Evolutionary conservation across 2,797 vertebrate genomes (phyloP).

Genomic region (Columba guinea): DNA sequence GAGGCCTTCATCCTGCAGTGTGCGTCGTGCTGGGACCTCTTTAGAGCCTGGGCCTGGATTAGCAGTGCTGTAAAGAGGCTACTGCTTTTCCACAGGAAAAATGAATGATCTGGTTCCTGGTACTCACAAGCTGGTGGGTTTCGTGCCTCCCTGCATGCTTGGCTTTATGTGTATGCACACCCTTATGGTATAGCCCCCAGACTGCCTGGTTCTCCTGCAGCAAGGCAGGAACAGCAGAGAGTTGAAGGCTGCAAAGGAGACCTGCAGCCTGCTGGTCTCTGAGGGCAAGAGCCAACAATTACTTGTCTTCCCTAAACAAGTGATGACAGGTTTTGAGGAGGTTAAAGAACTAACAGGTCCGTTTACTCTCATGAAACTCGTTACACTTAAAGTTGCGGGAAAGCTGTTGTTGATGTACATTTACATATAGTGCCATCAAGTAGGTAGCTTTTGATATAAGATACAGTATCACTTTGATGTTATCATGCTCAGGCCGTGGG

Average conservation of each 20-base stretch:
- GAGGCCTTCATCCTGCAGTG: neutral
- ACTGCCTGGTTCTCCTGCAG: neutral
- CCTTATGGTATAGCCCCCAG: neutral
- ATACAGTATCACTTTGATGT: neutral
- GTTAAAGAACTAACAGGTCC: neutral
- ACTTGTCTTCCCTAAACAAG: neutral
- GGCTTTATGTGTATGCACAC: neutral
- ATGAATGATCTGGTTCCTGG: neutral
- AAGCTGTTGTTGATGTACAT: neutral
- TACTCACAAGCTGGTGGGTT: neutral
- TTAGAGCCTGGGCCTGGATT: neutral
- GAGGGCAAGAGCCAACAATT: neutral
- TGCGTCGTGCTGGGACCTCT: fast-evolving
- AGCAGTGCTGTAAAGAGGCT: neutral
- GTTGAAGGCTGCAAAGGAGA: neutral
- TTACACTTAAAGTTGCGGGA: neutral
- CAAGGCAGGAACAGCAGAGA: neutral
- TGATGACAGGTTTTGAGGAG: neutral
- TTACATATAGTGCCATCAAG: neutral
- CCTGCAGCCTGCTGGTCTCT: neutral
- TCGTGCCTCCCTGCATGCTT: neutral
- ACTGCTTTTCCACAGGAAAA: neutral
- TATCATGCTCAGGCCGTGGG: neutral
- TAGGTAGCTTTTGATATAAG: neutral
- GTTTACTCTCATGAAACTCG: neutral